Evolutionary conservation across 2,113 vertebrate genomes (phyloP), one percentile per base, ranked within the genome.

Genomic region (Eurystomus gularis): DNA sequence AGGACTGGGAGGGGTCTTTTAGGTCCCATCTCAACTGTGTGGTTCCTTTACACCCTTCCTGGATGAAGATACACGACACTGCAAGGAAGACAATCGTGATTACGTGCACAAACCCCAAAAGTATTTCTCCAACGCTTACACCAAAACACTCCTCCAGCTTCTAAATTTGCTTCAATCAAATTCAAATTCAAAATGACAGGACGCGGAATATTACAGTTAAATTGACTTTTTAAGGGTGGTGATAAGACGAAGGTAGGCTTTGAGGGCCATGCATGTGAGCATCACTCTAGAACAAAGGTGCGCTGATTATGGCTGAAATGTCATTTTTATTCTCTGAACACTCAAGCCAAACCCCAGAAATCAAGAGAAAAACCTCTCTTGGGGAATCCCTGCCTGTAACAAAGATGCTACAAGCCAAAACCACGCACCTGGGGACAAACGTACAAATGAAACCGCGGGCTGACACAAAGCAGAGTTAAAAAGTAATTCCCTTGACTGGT

Each of bases 21-120:
- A 19, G 25, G 51, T 46, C 39, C 57, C 65, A 31, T 24, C 65
- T 51, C 20, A 9, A 23, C 40, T 1, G 1, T 3, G 6, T 1
- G 1, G 35, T 28, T 65, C 29, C 66, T 49, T 28, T 44, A 35
- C 28, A 6, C 26, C 44, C 52, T 28, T 72, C 12, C 4, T 12
- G n/a, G 46, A 48, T 28, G 26, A 72, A 60, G 44, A 33, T 8
- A 21, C 0, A 1, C 0, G 2, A 28, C 18, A 40, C 3, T 4
- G 0, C 51, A 61, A 54, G 44, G 46, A 35, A 65, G 28, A 17
- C 16, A 10, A 18, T 49, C 13, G 6, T 3, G 3, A 49, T 25
- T 11, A 33, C 37, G 17, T 3, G 2, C 2, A 3, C 39, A 72
- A 79, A 6, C 12, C 12, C 52, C 18, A 72, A 33, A 66, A 48